A percentile compares a stretch with the other conserved stretches of the same genome.
Evolutionary conservation across 1,140 invertebrate species (phyloP).

Genomic region (Streblospio benedicti): DNA sequence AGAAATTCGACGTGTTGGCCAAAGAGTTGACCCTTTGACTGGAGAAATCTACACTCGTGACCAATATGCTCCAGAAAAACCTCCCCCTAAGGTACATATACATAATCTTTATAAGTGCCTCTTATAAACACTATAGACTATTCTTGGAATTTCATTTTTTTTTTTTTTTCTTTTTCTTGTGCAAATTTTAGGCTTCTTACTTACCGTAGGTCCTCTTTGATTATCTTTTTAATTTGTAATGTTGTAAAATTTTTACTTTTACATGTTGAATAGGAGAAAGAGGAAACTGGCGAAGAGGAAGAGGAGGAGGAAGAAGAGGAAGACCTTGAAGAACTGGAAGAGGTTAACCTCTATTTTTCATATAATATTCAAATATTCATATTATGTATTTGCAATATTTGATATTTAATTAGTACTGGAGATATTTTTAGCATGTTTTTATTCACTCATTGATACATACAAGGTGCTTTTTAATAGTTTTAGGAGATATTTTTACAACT

Average conservation of each 20-base stretch:
- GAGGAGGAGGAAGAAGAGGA: slow-evolving; percentile 39
- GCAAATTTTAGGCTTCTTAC: too few species aligned
- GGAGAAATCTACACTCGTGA: slow-evolving; percentile 41
- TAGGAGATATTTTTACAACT: too few species aligned
- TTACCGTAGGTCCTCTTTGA: too few species aligned
- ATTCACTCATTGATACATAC: too few species aligned
- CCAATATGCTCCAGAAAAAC: slow-evolving; percentile 40
- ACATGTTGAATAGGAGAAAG: too few species aligned
- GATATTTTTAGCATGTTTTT: too few species aligned
- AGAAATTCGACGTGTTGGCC: slow-evolving; percentile 30
- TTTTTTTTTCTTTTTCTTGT: too few species aligned
- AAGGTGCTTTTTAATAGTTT: too few species aligned
- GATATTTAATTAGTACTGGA: too few species aligned
- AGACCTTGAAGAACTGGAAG: slow-evolving; percentile 19
- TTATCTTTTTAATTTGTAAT: too few species aligned
- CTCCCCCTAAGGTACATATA: slow-evolving; percentile 1
- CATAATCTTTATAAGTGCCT: too few species aligned
- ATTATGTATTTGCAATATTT: background rate
- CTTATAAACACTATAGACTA: background rate
- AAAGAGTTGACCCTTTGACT: slow-evolving; percentile 40
- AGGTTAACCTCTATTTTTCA: background rate
- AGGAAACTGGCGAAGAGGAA: slow-evolving; percentile 33
- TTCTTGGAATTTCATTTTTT: background rate
- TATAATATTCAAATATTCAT: background rate
- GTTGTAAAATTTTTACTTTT: background rate